Conservation (phyloP, 2,113 vertebrate species). For the Semicossyphus pulcher region DNA sequence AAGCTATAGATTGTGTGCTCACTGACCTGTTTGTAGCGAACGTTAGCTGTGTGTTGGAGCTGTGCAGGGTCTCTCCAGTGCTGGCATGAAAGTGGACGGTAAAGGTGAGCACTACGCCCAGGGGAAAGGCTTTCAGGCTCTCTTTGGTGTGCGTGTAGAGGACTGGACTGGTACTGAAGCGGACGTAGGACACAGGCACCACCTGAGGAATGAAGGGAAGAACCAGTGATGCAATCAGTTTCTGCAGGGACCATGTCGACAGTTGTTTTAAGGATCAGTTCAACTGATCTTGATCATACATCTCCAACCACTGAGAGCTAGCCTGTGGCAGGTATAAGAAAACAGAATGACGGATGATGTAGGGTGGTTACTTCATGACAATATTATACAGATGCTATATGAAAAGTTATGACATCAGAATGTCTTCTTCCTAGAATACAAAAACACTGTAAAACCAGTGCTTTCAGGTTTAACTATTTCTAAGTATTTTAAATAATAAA, state of each 20-base stretch:
- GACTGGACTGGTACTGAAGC: constrained; percentile 87
- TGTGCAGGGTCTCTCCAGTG: constrained; percentile 91
- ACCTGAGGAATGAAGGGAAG: constrained; percentile 82
- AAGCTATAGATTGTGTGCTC: background rate
- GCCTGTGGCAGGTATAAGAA: no score
- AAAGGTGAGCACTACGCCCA: constrained; percentile 90
- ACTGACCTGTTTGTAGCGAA: constrained; percentile 94
- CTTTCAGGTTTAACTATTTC: no score
- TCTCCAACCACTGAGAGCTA: no score
- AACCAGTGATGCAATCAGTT: constrained; percentile 4
- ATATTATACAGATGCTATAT: no score
- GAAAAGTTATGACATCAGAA: no score
- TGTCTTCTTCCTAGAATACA: no score
- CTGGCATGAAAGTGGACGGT: constrained; percentile 91
- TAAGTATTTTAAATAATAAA: no score
- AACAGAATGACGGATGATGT: no score
- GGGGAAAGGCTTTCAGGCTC: constrained; percentile 84
- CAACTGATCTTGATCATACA: background rate
- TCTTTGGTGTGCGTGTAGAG: constrained; percentile 84
- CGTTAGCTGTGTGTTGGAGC: constrained; percentile 87
- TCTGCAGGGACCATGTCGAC: background rate
- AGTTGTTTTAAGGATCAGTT: constrained; percentile 12
- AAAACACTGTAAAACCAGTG: no score
- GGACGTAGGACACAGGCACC: constrained; percentile 91
- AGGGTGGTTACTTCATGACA: no score